These are phyloP conservation scores for Hippocampus comes DNA, from an alignment of 2,113 vertebrate species.

Conservation along the genomic window DNA sequence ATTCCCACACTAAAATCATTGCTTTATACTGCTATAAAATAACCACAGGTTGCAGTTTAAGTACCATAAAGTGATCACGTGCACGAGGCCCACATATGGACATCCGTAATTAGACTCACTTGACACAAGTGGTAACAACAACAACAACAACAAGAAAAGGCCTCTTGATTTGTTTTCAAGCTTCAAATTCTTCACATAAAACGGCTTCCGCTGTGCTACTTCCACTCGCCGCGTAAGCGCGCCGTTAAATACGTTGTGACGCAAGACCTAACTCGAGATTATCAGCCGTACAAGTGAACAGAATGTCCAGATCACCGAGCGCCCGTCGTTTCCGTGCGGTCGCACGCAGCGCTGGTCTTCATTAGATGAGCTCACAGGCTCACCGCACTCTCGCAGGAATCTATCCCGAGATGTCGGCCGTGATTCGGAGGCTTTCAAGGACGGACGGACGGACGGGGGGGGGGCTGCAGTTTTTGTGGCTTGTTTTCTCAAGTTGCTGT, in stretches of 20 bases:
- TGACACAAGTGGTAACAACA: background rate
- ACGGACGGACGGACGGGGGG: background rate
- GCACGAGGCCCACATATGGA: background rate
- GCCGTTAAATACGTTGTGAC: background rate
- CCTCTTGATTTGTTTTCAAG: background rate
- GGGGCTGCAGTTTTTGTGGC: background rate
- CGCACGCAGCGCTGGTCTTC: background rate
- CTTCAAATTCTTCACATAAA: background rate
- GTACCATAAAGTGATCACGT: background rate
- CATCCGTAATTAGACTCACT: background rate
- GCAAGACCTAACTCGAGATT: background rate
- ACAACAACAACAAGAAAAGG: background rate
- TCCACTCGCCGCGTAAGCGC: background rate
- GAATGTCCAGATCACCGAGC: background rate
- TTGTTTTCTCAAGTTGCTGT: slow-evolving; percentile 27
- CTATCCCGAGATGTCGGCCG: slow-evolving; percentile 10
- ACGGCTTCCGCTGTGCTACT: background rate
- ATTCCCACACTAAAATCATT: background rate
- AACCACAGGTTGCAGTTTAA: background rate
- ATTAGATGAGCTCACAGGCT: slow-evolving; percentile 9
- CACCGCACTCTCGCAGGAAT: slow-evolving; percentile 13
- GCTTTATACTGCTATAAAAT: background rate
- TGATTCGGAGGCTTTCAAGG: slow-evolving; percentile 27
- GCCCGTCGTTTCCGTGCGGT: background rate
- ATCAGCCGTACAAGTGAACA: background rate